Conservation (phyloP, 1,140 invertebrate genomes). For the Callitettix versicolor region DNA sequence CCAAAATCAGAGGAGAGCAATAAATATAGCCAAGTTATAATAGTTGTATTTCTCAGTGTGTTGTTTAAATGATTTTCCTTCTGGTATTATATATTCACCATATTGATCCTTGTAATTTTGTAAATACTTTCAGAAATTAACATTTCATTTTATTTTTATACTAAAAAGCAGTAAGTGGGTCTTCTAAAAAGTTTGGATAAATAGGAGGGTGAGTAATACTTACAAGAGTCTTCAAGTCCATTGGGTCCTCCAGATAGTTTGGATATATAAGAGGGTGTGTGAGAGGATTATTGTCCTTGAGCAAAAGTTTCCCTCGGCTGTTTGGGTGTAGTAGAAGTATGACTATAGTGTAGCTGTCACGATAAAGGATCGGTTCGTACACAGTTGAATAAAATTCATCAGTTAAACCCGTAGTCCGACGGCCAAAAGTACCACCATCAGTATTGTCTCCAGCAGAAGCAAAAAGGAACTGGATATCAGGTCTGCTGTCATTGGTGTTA, state of each 20-base stretch:
- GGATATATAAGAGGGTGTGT: slow-evolving; percentile 68
- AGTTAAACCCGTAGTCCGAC: slow-evolving; percentile 50
- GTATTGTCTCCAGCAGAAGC: slow-evolving; percentile 56
- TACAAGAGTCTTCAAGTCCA: slow-evolving; percentile 57
- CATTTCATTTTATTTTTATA: too few species aligned
- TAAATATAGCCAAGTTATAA: too few species aligned
- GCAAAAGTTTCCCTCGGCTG: slow-evolving; percentile 53
- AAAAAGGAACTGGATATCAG: slow-evolving; percentile 68
- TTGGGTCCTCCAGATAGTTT: slow-evolving; percentile 60
- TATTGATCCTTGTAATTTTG: too few species aligned
- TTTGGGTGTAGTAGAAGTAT: slow-evolving; percentile 57
- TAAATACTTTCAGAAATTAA: too few species aligned
- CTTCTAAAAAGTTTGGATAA: slow-evolving; percentile 65
- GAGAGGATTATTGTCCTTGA: slow-evolving; percentile 52
- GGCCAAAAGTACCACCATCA: slow-evolving; percentile 61
- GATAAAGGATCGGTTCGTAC: slow-evolving; percentile 53
- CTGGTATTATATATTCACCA: too few species aligned
- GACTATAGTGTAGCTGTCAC: slow-evolving; percentile 51
- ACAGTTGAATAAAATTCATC: slow-evolving; percentile 53
- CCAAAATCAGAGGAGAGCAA: too few species aligned
- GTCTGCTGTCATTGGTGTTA: slow-evolving; percentile 45
- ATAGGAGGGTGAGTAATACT: slow-evolving; percentile 58
- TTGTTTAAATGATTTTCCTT: too few species aligned
- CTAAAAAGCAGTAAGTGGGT: too few species aligned
- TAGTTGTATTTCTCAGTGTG: too few species aligned